These are phyloP conservation scores for Danio jaintianensis DNA, from an alignment of 2,797 vertebrate species.

Conservation along the genomic window DNA sequence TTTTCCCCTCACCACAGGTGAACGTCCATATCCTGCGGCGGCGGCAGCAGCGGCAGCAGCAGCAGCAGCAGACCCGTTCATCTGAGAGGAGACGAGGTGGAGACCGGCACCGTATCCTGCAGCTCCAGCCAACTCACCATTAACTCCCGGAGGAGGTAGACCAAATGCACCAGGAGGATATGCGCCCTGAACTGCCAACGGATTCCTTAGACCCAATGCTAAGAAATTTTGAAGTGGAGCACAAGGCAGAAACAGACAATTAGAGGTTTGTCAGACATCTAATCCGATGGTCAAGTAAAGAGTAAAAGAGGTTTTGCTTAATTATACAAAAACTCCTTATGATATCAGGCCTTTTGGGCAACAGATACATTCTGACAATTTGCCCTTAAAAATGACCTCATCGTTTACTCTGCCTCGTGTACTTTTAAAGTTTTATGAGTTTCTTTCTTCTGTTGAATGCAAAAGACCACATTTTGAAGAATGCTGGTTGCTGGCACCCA, in stretches of 20 bases:
- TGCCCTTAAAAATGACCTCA: too few species aligned
- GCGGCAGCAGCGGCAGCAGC: slow-evolving; percentile 71
- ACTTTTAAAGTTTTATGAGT: too few species aligned
- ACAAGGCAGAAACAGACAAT: background rate
- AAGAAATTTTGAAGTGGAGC: slow-evolving; percentile 19
- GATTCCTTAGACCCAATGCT: slow-evolving; percentile 88
- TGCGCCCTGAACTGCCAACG: slow-evolving; percentile 83
- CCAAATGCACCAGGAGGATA: slow-evolving; percentile 87
- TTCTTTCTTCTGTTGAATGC: too few species aligned
- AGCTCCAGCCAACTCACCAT: slow-evolving; percentile 82
- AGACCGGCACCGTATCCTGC: slow-evolving; percentile 77
- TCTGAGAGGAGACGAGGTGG: slow-evolving; percentile 90
- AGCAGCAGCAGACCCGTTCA: slow-evolving; percentile 83
- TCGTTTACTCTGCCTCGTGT: too few species aligned
- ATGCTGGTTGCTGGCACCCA: too few species aligned
- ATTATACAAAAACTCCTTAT: too few species aligned
- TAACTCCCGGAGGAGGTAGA: slow-evolving; percentile 84
- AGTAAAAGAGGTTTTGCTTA: too few species aligned
- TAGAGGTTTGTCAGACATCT: too few species aligned
- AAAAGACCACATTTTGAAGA: too few species aligned
- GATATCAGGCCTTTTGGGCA: too few species aligned
- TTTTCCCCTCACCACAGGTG: slow-evolving; percentile 85
- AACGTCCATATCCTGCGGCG: slow-evolving; percentile 86
- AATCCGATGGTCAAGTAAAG: too few species aligned
- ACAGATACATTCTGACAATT: too few species aligned